Percentiles rank a stretch among this genome's conserved stretches.
phyloP scores from a whole-genome alignment of 2,797 vertebrate genomes.

The Emydoidea blandingii region DNA sequence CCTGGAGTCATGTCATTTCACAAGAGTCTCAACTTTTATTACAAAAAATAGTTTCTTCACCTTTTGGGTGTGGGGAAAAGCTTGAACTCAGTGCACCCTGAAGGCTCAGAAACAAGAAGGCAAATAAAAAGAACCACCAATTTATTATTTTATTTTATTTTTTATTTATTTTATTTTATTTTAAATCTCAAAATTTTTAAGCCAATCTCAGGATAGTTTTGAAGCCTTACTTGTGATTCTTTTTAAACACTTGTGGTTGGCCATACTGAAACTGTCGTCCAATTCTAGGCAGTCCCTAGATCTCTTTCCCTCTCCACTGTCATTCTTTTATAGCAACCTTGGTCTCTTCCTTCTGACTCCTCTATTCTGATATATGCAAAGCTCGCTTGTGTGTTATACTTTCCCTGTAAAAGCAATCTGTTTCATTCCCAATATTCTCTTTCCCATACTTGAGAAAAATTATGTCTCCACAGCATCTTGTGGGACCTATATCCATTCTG shows the following conservation, averaged over 20 bases:
- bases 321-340: background rate
- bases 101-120: background rate
- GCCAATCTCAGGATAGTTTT: background rate
- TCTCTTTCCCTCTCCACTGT: background rate
- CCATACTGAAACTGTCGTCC: background rate
- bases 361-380: background rate
- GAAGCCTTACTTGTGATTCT: background rate
- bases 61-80: background rate
- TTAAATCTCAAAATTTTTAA: background rate
- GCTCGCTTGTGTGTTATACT: background rate
- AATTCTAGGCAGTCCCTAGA: background rate
- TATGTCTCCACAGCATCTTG: constrained; percentile 57
- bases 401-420: constrained; percentile 44
- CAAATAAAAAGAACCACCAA: background rate
- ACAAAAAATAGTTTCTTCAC: background rate
- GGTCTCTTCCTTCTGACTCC: background rate
- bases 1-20: background rate
- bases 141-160: background rate
- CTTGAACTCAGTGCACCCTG: background rate
- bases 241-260: background rate
- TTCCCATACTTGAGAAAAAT: constrained; percentile 68
- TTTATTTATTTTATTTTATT: background rate
- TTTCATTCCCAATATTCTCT: constrained; percentile 67
- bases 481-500: constrained; percentile 63
- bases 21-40: background rate